These are phyloP conservation scores for Dione vanillae DNA, from an alignment of 2,888 invertebrate species.

Conservation along the genomic window DNA sequence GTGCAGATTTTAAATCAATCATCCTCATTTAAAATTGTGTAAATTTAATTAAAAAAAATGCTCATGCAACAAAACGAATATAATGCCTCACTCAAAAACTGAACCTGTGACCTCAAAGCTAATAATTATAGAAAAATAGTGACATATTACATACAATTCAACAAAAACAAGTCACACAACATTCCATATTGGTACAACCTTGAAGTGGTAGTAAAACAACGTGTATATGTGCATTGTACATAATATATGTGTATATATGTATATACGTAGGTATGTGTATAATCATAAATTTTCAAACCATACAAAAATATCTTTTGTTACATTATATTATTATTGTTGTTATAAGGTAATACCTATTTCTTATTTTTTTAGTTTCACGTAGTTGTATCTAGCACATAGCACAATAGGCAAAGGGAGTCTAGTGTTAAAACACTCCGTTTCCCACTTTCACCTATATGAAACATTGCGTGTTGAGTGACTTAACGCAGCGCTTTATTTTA, in stretches of 20 bases:
- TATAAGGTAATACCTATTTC: too few species aligned
- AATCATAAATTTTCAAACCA: conserved; percentile 1
- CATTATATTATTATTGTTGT: too few species aligned
- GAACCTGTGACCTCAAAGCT: conserved; percentile 6
- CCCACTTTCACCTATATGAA: too few species aligned
- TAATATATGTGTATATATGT: conserved; percentile 32
- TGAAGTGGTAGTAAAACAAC: conserved; percentile 48
- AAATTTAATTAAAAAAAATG: too few species aligned
- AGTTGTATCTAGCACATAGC: too few species aligned
- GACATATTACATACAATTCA: conserved; percentile 28
- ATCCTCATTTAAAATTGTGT: too few species aligned
- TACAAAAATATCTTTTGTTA: not conserved
- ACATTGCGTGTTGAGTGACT: too few species aligned
- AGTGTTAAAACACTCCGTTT: too few species aligned
- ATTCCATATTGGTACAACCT: conserved; percentile 52
- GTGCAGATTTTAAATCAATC: too few species aligned
- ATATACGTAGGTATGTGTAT: not conserved
- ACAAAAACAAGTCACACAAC: conserved; percentile 50
- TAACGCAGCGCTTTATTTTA: too few species aligned
- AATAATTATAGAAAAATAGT: conserved; percentile 19
- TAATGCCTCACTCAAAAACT: not conserved
- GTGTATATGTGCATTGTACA: not conserved
- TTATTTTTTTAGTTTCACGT: too few species aligned
- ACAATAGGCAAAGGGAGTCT: too few species aligned
- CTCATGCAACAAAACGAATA: not conserved